phyloP scores from a whole-genome alignment of 1,140 invertebrate species.

The Arctopsyche grandis region DNA sequence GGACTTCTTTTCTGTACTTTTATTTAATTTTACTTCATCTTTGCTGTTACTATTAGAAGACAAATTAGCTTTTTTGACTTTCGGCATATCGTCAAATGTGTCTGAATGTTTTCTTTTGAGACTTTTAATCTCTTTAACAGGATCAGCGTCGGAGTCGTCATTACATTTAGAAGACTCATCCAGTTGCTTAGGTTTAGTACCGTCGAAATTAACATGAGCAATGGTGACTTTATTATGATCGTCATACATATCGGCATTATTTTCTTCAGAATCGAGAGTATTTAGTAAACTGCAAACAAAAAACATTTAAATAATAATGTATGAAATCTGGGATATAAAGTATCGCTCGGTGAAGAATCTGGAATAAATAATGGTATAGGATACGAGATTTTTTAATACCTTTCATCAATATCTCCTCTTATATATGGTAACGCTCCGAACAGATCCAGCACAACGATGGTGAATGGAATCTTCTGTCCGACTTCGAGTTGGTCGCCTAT shows the following conservation, averaged over 20 bases:
- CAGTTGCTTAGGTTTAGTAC: conserved; percentile 38
- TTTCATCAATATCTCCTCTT: conserved; percentile 65
- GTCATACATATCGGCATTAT: conserved; percentile 1
- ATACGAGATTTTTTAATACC: no score
- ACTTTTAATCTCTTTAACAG: background rate
- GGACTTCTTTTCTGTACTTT: no score
- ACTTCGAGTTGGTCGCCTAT: conserved; percentile 66
- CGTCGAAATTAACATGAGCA: conserved; percentile 46
- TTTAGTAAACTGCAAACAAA: conserved; percentile 37
- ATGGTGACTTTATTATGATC: conserved; percentile 5
- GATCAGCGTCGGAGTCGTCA: background rate
- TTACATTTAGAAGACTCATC: background rate
- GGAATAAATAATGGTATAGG: no score
- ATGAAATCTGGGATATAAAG: no score
- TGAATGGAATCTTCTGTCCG: conserved; percentile 70
- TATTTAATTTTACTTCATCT: no score
- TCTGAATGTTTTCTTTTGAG: background rate
- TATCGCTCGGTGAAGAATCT: no score
- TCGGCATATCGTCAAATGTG: background rate
- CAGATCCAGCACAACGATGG: conserved; percentile 67
- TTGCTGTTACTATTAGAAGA: no score
- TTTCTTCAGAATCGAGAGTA: conserved; percentile 21
- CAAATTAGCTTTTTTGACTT: background rate
- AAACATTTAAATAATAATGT: background rate
- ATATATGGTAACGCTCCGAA: conserved; percentile 70